These are phyloP conservation scores for Harpagoxenus sublaevis DNA, from an alignment of 2,888 invertebrate species.

Conservation along the genomic window DNA sequence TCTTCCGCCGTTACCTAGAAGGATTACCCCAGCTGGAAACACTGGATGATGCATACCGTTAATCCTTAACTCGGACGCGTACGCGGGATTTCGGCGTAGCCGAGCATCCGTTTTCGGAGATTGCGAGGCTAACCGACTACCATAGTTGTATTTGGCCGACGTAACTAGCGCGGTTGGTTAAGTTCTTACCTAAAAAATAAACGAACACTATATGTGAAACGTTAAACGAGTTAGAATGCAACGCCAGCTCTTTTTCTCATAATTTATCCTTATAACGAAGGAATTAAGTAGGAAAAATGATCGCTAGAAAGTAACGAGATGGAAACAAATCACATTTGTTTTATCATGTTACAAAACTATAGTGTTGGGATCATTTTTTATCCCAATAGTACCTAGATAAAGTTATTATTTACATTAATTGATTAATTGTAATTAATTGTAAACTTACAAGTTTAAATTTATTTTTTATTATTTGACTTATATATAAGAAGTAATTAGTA, in stretches of 20 bases:
- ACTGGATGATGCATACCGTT: slow-evolving; percentile 53
- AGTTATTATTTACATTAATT: neutral
- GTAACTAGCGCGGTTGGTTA: slow-evolving; percentile 28
- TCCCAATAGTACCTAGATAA: neutral
- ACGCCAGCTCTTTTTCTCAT: neutral
- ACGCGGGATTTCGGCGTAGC: slow-evolving; percentile 41
- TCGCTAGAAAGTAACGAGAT: neutral
- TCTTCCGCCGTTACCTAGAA: slow-evolving; percentile 23
- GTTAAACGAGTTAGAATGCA: slow-evolving; percentile 2
- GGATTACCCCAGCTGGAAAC: slow-evolving; percentile 45
- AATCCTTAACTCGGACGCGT: slow-evolving; percentile 49
- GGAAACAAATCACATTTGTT: neutral
- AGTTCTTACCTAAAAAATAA: slow-evolving; percentile 18
- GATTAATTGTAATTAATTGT: neutral
- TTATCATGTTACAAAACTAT: neutral
- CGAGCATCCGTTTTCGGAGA: slow-evolving; percentile 47
- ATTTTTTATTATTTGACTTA: neutral
- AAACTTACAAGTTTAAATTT: neutral
- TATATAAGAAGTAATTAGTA: neutral
- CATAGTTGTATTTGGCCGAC: slow-evolving; percentile 24
- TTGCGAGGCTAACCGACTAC: slow-evolving; percentile 47
- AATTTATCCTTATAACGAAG: neutral
- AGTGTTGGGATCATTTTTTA: neutral
- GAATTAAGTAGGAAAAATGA: neutral
- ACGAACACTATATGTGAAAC: neutral